Evolutionary conservation across 2,113 vertebrate species (phyloP), one percentile per base, ranked within the genome.

Genomic region (Eulemur macaco): DNA sequence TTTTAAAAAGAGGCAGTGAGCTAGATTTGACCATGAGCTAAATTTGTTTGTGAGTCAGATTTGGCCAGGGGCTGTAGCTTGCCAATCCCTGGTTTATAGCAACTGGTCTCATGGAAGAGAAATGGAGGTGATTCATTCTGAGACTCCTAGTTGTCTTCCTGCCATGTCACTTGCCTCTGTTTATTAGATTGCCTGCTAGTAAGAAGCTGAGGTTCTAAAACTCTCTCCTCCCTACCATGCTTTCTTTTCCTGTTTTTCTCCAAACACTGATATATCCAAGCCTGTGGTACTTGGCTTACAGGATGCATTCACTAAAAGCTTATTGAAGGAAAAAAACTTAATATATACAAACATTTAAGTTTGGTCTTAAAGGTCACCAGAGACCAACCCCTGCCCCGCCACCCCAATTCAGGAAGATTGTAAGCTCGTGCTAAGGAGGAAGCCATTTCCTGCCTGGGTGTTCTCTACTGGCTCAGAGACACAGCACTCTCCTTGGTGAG

Each of bases 181-280:
- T 89, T 66, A 45, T 60, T 82, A 83, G 56, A 81, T 39, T 68
- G 39, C 83, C 93, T 58, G 34, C 34, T 37, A 12, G 52, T 39
- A 52, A 87, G 71, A 93, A 84, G 27, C 39, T 77, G 34, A 77
- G 52, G 66, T 89, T 34, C 42, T 83, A 91, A 94, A 93, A 91
- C 54, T 80, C 45, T 56, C 37, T 86, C 34, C 47, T 80, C 37
- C 10, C 4, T 15, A 5, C 42, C 21, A 11, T 12, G 6, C 4
- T 90, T 80, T 92, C 73, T 94, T 50, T 84, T 23, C 54, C 27
- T 54, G 3, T 64, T 37, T 21, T 86, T 82, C 50, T 86, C 77
- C 15, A 66, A 83, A 56, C 66, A 25, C 54, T 63, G 47, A 93
- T 60, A 54, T 13, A 56, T 73, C 39, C 86, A 93, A 82, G 66